These are phyloP conservation scores for Lucinisca nassula DNA, from an alignment of 2,888 invertebrate species.

Conservation along the genomic window DNA sequence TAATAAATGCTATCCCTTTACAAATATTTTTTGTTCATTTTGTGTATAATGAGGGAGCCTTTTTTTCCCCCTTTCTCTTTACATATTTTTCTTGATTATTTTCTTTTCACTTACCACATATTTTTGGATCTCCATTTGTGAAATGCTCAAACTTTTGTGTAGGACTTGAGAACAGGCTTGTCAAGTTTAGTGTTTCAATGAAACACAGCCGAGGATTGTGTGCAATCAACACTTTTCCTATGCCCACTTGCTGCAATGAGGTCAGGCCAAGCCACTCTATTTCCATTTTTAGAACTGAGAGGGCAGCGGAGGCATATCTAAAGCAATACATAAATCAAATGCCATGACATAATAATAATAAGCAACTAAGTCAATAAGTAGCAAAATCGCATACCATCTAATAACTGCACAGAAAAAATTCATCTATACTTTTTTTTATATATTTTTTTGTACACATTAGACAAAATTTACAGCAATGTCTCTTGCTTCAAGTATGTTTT, in stretches of 20 bases:
- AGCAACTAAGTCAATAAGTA: not conserved
- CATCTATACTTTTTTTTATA: not conserved
- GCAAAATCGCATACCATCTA: not conserved
- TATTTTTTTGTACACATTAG: not conserved
- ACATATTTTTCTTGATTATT: not conserved
- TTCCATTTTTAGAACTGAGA: conserved; percentile 49
- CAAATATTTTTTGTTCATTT: no score
- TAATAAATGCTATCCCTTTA: no score
- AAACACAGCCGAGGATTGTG: conserved; percentile 96
- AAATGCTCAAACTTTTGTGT: conserved; percentile 58
- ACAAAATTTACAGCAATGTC: no score
- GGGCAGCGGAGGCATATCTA: not conserved
- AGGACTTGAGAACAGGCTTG: conserved; percentile 50
- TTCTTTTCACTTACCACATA: conserved; percentile 72
- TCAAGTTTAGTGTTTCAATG: conserved; percentile 89
- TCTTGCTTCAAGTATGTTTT: no score
- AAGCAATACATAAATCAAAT: conserved; percentile 12
- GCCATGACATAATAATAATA: conserved; percentile 3
- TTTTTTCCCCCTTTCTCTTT: no score
- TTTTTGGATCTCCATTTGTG: conserved; percentile 40
- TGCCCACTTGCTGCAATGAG: conserved; percentile 94
- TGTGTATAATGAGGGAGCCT: no score
- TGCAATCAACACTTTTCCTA: conserved; percentile 96
- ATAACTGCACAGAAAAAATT: not conserved
- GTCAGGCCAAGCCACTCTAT: conserved; percentile 94